Evolutionary conservation across 1,140 invertebrate genomes (phyloP), one percentile per base, ranked within the genome.

Genomic region (Cherax destructor): DNA sequence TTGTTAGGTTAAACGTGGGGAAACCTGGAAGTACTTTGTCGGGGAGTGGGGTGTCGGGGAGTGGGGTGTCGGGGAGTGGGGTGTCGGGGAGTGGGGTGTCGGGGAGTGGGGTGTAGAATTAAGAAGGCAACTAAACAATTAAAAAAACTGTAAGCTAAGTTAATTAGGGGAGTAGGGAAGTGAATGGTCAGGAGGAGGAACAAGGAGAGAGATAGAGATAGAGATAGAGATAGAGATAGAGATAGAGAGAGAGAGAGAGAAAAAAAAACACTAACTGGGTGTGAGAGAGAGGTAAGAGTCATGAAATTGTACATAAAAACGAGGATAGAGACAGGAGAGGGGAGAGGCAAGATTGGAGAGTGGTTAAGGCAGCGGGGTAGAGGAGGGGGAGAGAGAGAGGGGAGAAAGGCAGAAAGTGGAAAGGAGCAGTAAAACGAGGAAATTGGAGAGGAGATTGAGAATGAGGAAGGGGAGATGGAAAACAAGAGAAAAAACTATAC

Each of bases 391-490:
- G 16, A 16, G 16, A 16, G 1, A 16, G 56, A 59, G 16, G 56
- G 56, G 16, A 59, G 56, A 10, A 16, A 16, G 16, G 16, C 9
- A 59, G 56, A 59, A 59, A 59, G 56, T 10, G 56, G 56, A 59
- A 59, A 59, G 30, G 56, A 59, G 9, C 56, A 59, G 56, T 59
- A 10, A 41, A 59, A 59, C 56, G 56, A 59, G 56, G 56, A 24
- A 81, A 59, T 50, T 24, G n/a, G 52, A 49, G 30, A 41, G 52
- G 79, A 81, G 61, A 84, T 59, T 41, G 61, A 69, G 47, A 47
- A 69, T 65, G 24, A 69, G 61, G 10, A 65, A n/a, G 56, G 83
- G 24, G 16, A n/a, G 80, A 83, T 52, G 61, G 80, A 83, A 56
- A 18, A 78, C 30, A 78, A 7, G 41, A 78, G 47, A 21, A 18